These are phyloP conservation scores for Hyla sarda DNA, from an alignment of 2,113 vertebrate species.

Conservation along the genomic window DNA sequence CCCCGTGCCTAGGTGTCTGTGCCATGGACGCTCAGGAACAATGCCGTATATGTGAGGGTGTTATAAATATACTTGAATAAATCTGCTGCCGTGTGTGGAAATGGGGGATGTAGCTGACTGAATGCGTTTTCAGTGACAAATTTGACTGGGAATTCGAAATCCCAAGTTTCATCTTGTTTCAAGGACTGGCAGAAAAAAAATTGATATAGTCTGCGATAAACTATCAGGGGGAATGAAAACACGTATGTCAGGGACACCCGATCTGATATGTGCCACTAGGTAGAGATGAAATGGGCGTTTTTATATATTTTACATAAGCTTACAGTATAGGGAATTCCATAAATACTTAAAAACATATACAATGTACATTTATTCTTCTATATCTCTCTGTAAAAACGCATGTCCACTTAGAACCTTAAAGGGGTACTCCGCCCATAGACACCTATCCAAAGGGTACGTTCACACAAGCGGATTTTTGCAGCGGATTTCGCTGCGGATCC, in stretches of 20 bases:
- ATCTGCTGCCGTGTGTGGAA: not conserved
- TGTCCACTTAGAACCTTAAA: no score
- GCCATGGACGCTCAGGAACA: not conserved
- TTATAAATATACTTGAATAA: not conserved
- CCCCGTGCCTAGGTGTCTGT: not conserved
- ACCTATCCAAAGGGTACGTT: no score
- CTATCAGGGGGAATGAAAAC: not conserved
- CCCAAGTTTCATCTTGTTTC: conserved; percentile 4
- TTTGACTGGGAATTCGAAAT: conserved; percentile 19
- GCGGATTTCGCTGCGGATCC: no score
- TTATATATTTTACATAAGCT: no score
- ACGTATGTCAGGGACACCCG: not conserved
- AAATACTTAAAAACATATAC: no score
- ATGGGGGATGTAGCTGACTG: not conserved
- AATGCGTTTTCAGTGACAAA: not conserved
- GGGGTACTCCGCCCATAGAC: no score
- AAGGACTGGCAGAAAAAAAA: not conserved
- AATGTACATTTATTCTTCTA: no score
- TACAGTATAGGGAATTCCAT: no score
- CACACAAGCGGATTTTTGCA: no score
- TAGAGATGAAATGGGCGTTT: not conserved
- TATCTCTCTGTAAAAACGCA: no score
- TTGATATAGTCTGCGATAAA: no score
- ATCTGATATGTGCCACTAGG: not conserved
- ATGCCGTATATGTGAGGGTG: not conserved